A percentile compares a stretch with the other conserved stretches of the same genome.
Conservation (phyloP, 2,113 vertebrate species). For the Podarcis cretensis region DNA sequence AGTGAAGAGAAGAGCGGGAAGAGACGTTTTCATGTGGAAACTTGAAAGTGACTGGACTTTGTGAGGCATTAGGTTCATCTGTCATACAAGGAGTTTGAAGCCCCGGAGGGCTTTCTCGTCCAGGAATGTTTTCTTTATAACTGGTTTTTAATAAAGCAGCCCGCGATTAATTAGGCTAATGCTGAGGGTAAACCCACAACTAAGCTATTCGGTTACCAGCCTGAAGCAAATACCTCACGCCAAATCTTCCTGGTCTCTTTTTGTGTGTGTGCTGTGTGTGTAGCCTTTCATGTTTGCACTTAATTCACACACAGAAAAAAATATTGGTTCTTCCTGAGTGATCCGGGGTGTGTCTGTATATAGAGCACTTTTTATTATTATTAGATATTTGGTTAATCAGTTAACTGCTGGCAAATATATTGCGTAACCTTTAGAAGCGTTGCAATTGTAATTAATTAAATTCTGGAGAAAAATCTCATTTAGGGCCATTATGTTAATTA, state of each 20-base stretch:
- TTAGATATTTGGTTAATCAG: conserved; percentile 45
- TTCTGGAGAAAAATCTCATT: conserved; percentile 55
- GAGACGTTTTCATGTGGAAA: conserved; percentile 30
- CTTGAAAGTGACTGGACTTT: conserved; percentile 29
- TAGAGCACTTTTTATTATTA: background rate
- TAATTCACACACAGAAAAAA: background rate
- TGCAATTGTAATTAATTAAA: conserved; percentile 62
- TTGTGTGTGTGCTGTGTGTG: conserved; percentile 10
- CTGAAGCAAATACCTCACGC: conserved; percentile 51
- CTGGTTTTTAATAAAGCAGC: conserved; percentile 56
- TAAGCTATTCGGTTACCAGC: conserved; percentile 47
- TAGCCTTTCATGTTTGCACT: conserved; percentile 27
- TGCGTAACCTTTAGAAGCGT: conserved; percentile 54
- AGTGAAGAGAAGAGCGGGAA: background rate
- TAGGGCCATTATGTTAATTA: conserved; percentile 59
- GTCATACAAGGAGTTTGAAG: conserved; percentile 36
- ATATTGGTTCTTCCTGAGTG: background rate
- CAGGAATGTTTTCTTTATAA: conserved; percentile 61
- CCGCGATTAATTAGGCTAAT: conserved; percentile 66
- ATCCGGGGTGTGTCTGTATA: conserved; percentile 8
- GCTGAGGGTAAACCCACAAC: conserved; percentile 56
- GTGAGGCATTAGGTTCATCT: conserved; percentile 24
- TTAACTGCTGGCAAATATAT: conserved; percentile 43
- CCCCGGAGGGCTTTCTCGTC: conserved; percentile 35
- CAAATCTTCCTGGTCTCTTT: conserved; percentile 38